Base-by-base conservation (phyloP, 2,797 vertebrate genomes). In the Megaceryle alcyon region DNA sequence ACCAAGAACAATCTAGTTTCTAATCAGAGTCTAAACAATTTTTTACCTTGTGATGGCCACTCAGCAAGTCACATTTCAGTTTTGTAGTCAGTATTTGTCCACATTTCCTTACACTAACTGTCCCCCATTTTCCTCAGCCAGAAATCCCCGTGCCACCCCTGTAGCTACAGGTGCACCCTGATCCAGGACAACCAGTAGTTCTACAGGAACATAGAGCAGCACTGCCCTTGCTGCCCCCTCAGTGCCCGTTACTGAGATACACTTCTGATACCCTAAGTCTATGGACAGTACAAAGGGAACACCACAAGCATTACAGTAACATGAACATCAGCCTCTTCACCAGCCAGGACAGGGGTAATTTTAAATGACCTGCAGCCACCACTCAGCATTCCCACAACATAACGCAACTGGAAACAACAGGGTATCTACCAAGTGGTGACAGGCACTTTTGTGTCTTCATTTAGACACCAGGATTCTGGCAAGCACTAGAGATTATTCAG, bases 401-500 rank as follows among this genome's bases (percentile, higher is more conserved):
- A 0, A 26, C 31, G 18, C 9, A 25, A 13, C 73, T 43, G 53
- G n/a, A 79, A 83, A 82, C 13, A 75, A 76, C 56, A 44, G 80
- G 53, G 48, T 51, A 61, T 54, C 48, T 76, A 49, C 61, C 88
- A 95, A 84, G 41, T 14, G 22, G 12, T 29, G 41, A 57, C 83
- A 92, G 33, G 18, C 44, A 61, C 22, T 75, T 91, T 56, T 75
- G 10, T 81, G 70, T 51, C 85, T 83, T 88, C 69, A 60, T 68
- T 83, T 90, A 56, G 63, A 75, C 15, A 25, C 65, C 61, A 37
- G 20, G 21, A 48, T 26, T 3, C 41, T 86, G 53, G 43, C 61
- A 77, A 81, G 35, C 35, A 39, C 35, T 29, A 25, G 78, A 87
- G 1, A 15, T 1, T 1, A 77, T 43, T 41, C 64, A 85, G n/a